These are phyloP conservation scores for Columbina picui DNA, from an alignment of 2,113 vertebrate genomes.

Conservation along the genomic window DNA sequence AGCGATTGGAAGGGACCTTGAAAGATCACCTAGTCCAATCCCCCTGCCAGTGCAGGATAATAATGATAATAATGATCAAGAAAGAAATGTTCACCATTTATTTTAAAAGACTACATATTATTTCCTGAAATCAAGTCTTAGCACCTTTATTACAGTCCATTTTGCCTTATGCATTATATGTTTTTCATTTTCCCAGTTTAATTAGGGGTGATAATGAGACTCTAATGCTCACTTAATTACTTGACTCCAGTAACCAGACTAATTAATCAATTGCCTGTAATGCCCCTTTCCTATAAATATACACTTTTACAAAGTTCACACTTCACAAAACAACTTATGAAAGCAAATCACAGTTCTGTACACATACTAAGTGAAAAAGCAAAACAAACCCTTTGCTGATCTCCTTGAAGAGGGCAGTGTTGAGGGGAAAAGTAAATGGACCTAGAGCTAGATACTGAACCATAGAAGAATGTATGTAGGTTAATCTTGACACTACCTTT, in stretches of 20 bases:
- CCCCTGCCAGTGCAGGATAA: too few species aligned
- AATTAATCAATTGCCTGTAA: conserved; percentile 6
- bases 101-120: background rate
- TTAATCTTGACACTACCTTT: background rate
- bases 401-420: background rate
- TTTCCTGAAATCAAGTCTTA: background rate
- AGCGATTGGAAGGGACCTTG: too few species aligned
- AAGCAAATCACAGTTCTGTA: background rate
- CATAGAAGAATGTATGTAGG: background rate
- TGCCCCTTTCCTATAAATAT: background rate
- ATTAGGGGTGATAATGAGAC: conserved; percentile 6
- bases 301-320: background rate
- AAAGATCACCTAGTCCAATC: too few species aligned
- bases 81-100: background rate
- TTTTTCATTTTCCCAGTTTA: conserved; percentile 22
- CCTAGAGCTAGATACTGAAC: background rate
- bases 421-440: background rate
- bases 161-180: background rate
- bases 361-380: background rate
- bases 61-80: background rate
- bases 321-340: background rate
- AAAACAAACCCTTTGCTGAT: background rate
- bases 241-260: background rate
- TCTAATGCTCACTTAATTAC: conserved; percentile 9
- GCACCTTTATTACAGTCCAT: background rate